A percentile compares a stretch with the other conserved stretches of the same genome.
phyloP scores from a whole-genome alignment of 2,888 invertebrate species.

The Nomada fucata region DNA sequence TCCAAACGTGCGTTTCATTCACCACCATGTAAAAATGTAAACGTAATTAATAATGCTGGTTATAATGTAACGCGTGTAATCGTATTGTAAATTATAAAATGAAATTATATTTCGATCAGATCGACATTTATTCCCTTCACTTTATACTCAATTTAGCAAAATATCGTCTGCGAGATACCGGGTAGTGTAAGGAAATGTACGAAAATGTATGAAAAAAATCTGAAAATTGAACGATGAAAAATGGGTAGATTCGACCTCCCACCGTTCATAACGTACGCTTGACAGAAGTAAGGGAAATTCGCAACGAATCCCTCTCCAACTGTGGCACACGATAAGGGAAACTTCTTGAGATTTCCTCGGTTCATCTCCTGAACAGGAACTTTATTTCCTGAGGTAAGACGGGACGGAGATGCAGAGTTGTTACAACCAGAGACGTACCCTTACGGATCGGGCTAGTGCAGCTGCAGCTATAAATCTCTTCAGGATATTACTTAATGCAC shows the following conservation, averaged over 20 bases:
- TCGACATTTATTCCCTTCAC: neutral
- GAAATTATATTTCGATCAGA: too few relatives aligned
- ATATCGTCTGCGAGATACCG: too few relatives aligned
- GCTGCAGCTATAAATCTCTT: constrained; percentile 60
- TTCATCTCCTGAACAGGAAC: constrained; percentile 61
- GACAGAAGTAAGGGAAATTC: constrained; percentile 17
- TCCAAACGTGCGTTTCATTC: too few relatives aligned
- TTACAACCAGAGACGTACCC: constrained; percentile 37
- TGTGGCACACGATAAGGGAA: constrained; percentile 50
- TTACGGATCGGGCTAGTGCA: constrained; percentile 40
- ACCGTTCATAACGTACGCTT: constrained; percentile 18
- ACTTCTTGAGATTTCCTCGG: constrained; percentile 61
- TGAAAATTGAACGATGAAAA: neutral
- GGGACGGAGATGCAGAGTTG: constrained; percentile 43
- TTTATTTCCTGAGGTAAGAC: constrained; percentile 63
- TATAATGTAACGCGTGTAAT: too few relatives aligned
- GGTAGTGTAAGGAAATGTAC: neutral
- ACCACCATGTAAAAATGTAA: too few relatives aligned
- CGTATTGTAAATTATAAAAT: too few relatives aligned
- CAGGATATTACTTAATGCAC: constrained; percentile 67
- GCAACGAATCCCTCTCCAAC: constrained; percentile 30
- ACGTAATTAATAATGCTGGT: too few relatives aligned
- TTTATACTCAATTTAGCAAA: neutral
- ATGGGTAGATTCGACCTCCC: neutral
- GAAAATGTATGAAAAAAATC: too few relatives aligned